Percentiles rank a stretch among this genome's conserved stretches.
Evolutionary conservation across 2,113 vertebrate species (phyloP).

Genomic region (Chaetodon trifascialis): DNA sequence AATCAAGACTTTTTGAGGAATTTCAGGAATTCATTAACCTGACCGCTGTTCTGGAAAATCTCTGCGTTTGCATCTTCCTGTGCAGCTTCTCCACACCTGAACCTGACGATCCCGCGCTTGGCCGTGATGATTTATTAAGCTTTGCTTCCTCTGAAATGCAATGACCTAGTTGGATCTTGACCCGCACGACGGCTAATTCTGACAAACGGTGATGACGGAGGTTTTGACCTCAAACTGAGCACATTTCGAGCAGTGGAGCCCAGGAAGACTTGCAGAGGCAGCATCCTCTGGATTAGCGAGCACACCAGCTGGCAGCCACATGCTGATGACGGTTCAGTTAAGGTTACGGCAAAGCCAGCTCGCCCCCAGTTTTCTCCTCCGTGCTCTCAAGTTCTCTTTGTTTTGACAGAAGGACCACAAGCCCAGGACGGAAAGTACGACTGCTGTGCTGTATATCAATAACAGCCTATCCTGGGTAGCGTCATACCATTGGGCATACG

Average conservation of each 20-base stretch:
- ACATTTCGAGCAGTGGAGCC: constrained; percentile 29
- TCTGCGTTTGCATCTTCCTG: background rate
- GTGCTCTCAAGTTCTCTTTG: constrained; percentile 33
- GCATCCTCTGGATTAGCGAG: constrained; percentile 53
- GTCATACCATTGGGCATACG: constrained; percentile 32
- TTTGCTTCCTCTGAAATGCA: background rate
- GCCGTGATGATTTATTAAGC: background rate
- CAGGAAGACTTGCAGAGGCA: constrained; percentile 42
- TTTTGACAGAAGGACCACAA: constrained; percentile 42
- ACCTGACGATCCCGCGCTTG: background rate
- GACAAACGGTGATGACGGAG: constrained; percentile 45
- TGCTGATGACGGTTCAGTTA: constrained; percentile 66
- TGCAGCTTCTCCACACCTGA: background rate
- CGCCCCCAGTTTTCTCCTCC: constrained; percentile 32
- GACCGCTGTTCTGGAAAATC: constrained; percentile 12
- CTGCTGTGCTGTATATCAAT: constrained; percentile 36
- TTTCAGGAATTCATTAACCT: constrained; percentile 28
- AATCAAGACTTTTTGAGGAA: background rate
- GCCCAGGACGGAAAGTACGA: constrained; percentile 38
- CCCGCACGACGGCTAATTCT: constrained; percentile 23
- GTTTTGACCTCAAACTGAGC: constrained; percentile 46
- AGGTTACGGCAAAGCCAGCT: constrained; percentile 54
- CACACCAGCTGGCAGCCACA: constrained; percentile 67
- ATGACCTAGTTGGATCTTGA: constrained; percentile 20
- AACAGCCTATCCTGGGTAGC: constrained; percentile 26